Conservation (phyloP, 2,113 vertebrate species). For the Cisticola juncidis region DNA sequence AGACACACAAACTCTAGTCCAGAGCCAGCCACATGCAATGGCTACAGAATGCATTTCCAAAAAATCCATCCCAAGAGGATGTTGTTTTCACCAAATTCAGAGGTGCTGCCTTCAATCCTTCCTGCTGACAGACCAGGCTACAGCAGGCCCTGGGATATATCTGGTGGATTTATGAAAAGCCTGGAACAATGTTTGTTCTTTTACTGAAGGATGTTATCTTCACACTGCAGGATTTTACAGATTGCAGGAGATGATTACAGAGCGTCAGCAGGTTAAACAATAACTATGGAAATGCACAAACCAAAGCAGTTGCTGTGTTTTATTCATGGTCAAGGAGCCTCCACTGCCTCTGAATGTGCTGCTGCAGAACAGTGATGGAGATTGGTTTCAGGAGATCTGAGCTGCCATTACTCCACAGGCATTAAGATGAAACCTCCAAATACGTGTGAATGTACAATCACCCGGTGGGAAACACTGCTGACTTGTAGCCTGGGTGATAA, state of each 20-base stretch:
- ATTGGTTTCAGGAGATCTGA: neutral
- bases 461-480: neutral
- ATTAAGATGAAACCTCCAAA: neutral
- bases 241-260: neutral
- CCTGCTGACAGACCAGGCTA: neutral
- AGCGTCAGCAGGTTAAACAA: neutral
- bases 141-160: neutral
- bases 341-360: neutral
- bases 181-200: neutral
- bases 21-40: rapidly evolving
- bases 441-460: rapidly evolving
- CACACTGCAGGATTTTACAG: neutral
- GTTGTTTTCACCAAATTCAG: neutral
- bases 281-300: conserved; percentile 25
- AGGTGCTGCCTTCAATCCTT: neutral
- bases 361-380: neutral
- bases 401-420: neutral
- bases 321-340: neutral
- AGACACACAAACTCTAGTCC: neutral
- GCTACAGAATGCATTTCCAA: neutral
- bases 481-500: neutral
- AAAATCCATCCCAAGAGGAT: neutral
- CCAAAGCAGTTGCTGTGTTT: neutral
- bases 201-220: conserved; percentile 6
- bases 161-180: neutral